Evolutionary conservation across 2,888 invertebrate species (phyloP), one percentile per base, ranked within the genome.

Genomic region (Thymelicus lineola): DNA sequence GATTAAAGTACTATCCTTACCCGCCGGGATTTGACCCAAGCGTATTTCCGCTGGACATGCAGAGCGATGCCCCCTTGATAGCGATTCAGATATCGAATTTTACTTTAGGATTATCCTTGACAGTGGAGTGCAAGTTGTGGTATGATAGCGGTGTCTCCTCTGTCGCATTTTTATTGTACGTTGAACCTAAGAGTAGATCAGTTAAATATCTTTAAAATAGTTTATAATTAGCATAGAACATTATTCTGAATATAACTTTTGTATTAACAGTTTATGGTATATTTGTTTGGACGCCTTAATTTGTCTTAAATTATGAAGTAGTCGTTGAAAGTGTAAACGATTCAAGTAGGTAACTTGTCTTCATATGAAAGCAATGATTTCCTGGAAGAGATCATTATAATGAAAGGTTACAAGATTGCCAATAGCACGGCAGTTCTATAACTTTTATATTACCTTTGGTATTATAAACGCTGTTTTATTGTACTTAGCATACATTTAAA

Each of bases 11-110:
- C 70, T 87, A 82, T 71, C 93, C 93, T 0, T 75, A 92, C 71
- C 93, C 93, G 0, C 93, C 93, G 1, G 93, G 92, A 7, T 82
- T 88, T 66, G 89, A 90, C 58, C 83, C 90, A 0, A 73, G 73
- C 5, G 48, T 78, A 35, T 91, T 86, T 67, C 90, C 93, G 6
- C 70, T 89, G 7, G 75, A 79, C 28, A 77, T 77, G 69, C 72
- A 76, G 14, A 74, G 66, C 7, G 74, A 78, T 7, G 82, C 88
- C 1, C 90, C 89, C 4, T 74, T 92, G 20, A 76, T 92, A 12
- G 92, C 88, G 6, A 75, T 93, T 48, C 93, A 92, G 73, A 79
- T 93, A 71, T 82, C 85, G 0, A 79, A 87, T 66, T 91, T 90
- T 72, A 87, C 91, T 0, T 55, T 85, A 14, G 90, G 89, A 0